These are phyloP conservation scores for Argya squamiceps DNA, from an alignment of 2,797 vertebrate genomes.

Conservation along the genomic window DNA sequence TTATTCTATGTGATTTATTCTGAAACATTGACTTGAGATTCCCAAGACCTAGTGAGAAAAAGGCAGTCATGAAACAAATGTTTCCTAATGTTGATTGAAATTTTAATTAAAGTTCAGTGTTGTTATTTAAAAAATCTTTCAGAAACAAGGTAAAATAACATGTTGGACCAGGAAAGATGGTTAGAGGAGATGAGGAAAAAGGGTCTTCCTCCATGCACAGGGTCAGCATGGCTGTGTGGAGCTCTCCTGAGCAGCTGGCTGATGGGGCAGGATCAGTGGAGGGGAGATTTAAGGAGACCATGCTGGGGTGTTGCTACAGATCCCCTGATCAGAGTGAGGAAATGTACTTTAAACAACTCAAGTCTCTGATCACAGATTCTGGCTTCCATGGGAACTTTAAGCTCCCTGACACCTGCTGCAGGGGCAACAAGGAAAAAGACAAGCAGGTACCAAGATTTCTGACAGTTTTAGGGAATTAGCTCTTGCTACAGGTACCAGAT, in stretches of 20 bases:
- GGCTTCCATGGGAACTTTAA: background rate
- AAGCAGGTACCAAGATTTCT: background rate
- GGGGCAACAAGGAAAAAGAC: background rate
- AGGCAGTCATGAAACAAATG: background rate
- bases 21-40: background rate
- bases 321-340: background rate
- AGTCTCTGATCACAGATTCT: background rate
- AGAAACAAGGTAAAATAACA: background rate
- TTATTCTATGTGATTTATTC: background rate
- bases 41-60: background rate
- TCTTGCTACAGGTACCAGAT: background rate
- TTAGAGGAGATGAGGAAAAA: background rate
- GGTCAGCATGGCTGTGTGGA: background rate
- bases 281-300: background rate
- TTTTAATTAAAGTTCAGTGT: background rate
- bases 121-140: background rate
- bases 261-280: background rate
- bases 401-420: background rate
- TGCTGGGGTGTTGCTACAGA: background rate
- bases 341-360: background rate
- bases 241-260: background rate
- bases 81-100: background rate
- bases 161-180: background rate
- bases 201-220: background rate
- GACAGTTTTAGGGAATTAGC: background rate